Evolutionary conservation across 2,888 invertebrate species (phyloP).

Genomic region (Orthosia incerta): DNA sequence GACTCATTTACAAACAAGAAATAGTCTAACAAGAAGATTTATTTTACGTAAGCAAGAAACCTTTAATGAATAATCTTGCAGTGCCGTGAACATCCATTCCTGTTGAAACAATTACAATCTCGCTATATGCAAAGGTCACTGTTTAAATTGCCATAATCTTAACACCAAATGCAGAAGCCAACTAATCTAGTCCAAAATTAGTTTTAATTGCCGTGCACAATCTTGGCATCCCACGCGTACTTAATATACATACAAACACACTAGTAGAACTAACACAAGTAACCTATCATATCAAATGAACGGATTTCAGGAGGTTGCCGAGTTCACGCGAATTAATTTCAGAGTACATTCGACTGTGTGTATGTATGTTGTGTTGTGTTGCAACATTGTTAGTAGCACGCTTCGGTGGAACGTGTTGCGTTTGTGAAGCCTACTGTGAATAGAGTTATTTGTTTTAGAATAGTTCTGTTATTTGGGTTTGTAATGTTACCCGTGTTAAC

Average conservation of each 20-base stretch:
- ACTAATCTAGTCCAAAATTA: conserved; percentile 37
- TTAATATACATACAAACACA: conserved; percentile 34
- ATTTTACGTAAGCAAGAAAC: too few relatives aligned
- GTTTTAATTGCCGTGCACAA: conserved; percentile 36
- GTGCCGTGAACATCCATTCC: background rate
- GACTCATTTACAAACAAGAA: too few relatives aligned
- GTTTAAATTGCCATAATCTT: background rate
- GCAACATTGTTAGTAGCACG: conserved; percentile 31
- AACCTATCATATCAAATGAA: conserved; percentile 60
- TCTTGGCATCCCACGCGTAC: conserved; percentile 42
- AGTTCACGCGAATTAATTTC: conserved; percentile 61
- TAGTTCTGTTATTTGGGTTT: conserved; percentile 4
- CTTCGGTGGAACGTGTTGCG: conserved; percentile 25
- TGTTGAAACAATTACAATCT: background rate
- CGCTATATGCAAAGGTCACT: background rate
- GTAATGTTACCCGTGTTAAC: conserved; percentile 5
- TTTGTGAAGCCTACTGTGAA: conserved; percentile 42
- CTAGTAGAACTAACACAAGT: conserved; percentile 30
- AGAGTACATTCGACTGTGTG: conserved; percentile 44
- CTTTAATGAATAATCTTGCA: too few relatives aligned
- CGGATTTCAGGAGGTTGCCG: conserved; percentile 56
- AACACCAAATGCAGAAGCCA: background rate
- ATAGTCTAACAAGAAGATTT: too few relatives aligned
- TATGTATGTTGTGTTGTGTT: conserved; percentile 23
- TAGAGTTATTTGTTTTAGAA: conserved; percentile 23